Evolutionary conservation across 2,113 vertebrate species (phyloP).

Genomic region (Pterocles burchelli): DNA sequence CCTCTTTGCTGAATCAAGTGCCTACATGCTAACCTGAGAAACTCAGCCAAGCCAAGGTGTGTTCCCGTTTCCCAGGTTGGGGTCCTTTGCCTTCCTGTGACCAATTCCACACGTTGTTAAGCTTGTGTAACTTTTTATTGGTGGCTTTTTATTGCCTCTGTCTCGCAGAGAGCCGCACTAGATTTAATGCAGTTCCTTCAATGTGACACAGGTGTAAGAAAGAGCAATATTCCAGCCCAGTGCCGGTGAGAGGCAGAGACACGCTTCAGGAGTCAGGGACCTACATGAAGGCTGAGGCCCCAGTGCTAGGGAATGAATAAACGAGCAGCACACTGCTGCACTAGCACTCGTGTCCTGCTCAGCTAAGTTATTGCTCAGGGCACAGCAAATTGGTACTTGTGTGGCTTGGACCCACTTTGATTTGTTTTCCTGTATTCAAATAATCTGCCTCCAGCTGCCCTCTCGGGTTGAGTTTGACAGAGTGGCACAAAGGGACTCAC

Average conservation of each 20-base stretch:
- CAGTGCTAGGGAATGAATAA: neutral
- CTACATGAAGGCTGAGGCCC: neutral
- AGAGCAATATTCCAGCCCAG: neutral
- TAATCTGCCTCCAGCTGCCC: neutral
- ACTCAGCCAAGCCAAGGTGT: neutral
- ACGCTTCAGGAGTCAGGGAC: neutral
- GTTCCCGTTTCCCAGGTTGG: neutral
- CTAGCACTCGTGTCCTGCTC: neutral
- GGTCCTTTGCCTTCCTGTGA: neutral
- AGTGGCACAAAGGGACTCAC: neutral
- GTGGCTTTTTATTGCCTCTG: neutral
- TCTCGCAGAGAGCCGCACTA: neutral
- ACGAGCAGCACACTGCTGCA: neutral
- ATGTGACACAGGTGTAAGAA: neutral
- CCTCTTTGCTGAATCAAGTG: rapidly evolving
- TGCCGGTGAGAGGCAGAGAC: neutral
- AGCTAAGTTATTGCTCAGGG: neutral
- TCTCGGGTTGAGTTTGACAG: neutral
- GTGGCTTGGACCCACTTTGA: neutral
- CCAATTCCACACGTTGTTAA: neutral
- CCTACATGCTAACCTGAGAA: neutral
- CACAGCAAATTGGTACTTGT: neutral
- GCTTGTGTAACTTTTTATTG: neutral
- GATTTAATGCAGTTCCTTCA: neutral
- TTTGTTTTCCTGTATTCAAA: neutral